Conservation (phyloP, 2,113 vertebrate genomes). For the Saimiri boliviensis region DNA sequence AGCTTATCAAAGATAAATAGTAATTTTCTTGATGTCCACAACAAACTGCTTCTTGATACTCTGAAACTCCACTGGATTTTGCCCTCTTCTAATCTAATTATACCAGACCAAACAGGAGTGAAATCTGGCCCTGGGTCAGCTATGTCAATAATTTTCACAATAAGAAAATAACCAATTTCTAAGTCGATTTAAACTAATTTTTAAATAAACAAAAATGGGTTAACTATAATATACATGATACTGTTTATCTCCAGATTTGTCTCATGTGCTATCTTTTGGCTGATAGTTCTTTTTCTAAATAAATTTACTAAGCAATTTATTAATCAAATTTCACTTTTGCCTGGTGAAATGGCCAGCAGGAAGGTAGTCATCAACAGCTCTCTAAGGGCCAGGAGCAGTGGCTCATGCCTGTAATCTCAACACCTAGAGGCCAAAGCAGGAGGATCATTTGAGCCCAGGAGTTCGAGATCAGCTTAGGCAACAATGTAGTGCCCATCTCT, state of each 20-base stretch:
- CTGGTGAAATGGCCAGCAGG: neutral
- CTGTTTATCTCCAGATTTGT: conserved; percentile 26
- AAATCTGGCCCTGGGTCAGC: neutral
- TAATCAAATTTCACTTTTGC: neutral
- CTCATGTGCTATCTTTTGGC: neutral
- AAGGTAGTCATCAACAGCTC: neutral
- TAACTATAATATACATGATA: neutral
- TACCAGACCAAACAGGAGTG: neutral
- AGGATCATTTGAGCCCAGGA: too few relatives aligned
- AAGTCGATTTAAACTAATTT: conserved; percentile 18
- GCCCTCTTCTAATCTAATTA: neutral
- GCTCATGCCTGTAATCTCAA: too few relatives aligned
- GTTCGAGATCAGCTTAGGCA: too few relatives aligned
- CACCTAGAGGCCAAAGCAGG: too few relatives aligned
- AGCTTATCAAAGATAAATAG: conserved; percentile 3
- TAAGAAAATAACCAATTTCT: conserved; percentile 10
- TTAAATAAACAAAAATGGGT: conserved; percentile 21
- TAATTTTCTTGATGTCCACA: conserved; percentile 38
- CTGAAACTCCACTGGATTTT: neutral
- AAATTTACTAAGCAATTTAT: conserved; percentile 22
- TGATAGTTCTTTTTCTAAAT: neutral
- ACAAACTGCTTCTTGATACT: neutral
- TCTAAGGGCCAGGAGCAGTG: neutral
- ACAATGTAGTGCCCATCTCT: too few relatives aligned
- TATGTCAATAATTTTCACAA: neutral